These are phyloP conservation scores for Lepidotrigona ventralis DNA, from an alignment of 1,140 invertebrate genomes.

Conservation along the genomic window DNA sequence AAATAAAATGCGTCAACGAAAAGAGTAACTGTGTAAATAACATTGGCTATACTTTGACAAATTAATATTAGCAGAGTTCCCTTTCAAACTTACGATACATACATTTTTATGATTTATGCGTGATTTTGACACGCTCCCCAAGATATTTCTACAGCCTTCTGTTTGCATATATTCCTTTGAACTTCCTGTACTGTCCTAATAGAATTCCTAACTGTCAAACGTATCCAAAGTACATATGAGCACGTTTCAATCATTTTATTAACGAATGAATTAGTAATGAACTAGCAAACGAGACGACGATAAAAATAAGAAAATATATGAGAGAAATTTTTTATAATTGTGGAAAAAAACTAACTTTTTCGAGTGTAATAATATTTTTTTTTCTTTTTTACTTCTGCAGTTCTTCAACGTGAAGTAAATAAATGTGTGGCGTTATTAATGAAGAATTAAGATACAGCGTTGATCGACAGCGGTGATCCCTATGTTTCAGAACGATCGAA, in stretches of 20 bases:
- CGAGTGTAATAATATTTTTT: too few species aligned
- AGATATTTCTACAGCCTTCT: not conserved
- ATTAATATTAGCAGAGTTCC: not conserved
- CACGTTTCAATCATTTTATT: not conserved
- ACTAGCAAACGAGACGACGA: not conserved
- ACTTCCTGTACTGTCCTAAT: not conserved
- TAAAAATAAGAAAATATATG: too few species aligned
- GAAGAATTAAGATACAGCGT: not conserved
- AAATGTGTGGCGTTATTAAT: not conserved
- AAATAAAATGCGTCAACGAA: not conserved
- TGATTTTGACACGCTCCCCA: not conserved
- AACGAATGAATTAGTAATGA: not conserved
- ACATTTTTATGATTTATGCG: not conserved
- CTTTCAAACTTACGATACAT: conserved; percentile 3
- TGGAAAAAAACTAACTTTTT: too few species aligned
- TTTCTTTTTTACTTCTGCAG: not conserved
- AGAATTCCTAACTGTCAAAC: not conserved
- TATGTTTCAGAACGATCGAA: conserved; percentile 57
- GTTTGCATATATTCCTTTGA: not conserved
- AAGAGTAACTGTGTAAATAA: not conserved
- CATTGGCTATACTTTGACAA: conserved; percentile 25
- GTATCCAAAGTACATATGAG: not conserved
- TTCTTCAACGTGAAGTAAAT: not conserved
- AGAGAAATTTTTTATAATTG: too few species aligned
- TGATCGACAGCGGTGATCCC: not conserved